Conservation (phyloP, 2,888 invertebrate species). For the Eremobia ochroleuca region DNA sequence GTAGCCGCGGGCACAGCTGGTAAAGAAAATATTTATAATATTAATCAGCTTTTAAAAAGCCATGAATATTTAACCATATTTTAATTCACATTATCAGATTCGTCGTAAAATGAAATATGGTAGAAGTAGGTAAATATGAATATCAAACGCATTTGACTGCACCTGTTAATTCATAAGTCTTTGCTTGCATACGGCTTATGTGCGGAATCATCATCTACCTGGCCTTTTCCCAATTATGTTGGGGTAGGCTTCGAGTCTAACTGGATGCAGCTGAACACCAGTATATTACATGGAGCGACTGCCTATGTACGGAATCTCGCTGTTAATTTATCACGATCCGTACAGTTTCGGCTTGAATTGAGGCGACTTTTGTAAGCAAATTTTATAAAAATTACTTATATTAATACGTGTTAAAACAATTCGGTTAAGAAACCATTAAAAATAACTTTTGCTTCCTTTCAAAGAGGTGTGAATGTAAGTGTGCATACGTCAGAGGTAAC, state of each 20-base stretch:
- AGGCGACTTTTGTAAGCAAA: not conserved
- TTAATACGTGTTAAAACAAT: not conserved
- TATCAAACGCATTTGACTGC: not conserved
- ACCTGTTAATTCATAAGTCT: slow-evolving; percentile 11
- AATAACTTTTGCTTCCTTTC: not conserved
- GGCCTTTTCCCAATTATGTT: no score
- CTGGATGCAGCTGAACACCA: no score
- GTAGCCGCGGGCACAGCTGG: not conserved
- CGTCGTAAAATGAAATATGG: not conserved
- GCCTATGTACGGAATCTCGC: not conserved
- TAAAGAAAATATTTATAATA: slow-evolving; percentile 5
- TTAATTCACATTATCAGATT: not conserved
- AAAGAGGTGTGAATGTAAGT: not conserved
- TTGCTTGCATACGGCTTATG: slow-evolving; percentile 4
- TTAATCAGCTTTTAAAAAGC: not conserved
- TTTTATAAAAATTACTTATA: not conserved
- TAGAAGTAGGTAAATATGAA: slow-evolving; percentile 11
- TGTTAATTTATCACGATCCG: slow-evolving; percentile 3
- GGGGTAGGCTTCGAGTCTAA: no score
- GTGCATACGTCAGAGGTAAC: no score
- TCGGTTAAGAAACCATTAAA: not conserved
- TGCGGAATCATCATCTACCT: no score
- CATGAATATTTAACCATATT: slow-evolving; percentile 20
- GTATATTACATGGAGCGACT: no score
- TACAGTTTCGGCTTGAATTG: not conserved